Base-by-base conservation (phyloP, 2,113 vertebrate genomes). In the Mirza zaza region DNA sequence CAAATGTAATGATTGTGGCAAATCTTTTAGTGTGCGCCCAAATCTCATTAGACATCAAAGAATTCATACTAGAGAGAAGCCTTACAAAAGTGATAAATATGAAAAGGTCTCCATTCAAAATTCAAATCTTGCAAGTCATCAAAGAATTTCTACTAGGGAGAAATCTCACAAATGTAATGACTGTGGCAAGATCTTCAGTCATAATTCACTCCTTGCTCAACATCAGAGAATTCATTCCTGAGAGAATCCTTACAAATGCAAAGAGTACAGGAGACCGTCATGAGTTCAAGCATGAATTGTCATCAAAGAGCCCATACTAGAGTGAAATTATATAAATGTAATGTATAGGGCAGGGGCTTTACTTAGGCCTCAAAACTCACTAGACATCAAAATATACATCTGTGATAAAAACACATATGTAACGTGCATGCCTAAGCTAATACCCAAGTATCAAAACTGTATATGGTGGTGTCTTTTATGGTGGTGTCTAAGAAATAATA, bases 291-390 rank as follows among this genome's bases (percentile, higher is more conserved):
- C 29, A 14, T 63, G 42, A n/a, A 5, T 32, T 55, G 76, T 17
- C 52, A 52, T 63, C 87, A 96, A 73, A 94, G 92, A 45, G 91
- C 95, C 48, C 45, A 52, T 17, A 39, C 79, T 81, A 21, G 42
- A 80, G 48, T 55, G 42, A 80, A 75, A 21, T 34, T 34, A 36
- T 36, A 15, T 32, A n/a, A 21, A 6, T 39, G 13, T 50, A 27
- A 65, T 17, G 1, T 18, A 29, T 8, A 27, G 5, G 17, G 20
- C 50, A 52, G 63, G 50, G 71, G 18, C 36, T 18, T 50, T 57
- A 45, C 18, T 42, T n/a, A 42, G 52, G 61, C 13, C 36, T 79
- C 14, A 32, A 50, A 84, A 75, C 18, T 68, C 13, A 59, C 61
- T 34, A 39, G 25, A 70, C 34, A 70, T 77, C 52, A 59, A 65